These are phyloP conservation scores for Drosophila murphyi DNA, from an alignment of 1,140 invertebrate species.

Conservation along the genomic window DNA sequence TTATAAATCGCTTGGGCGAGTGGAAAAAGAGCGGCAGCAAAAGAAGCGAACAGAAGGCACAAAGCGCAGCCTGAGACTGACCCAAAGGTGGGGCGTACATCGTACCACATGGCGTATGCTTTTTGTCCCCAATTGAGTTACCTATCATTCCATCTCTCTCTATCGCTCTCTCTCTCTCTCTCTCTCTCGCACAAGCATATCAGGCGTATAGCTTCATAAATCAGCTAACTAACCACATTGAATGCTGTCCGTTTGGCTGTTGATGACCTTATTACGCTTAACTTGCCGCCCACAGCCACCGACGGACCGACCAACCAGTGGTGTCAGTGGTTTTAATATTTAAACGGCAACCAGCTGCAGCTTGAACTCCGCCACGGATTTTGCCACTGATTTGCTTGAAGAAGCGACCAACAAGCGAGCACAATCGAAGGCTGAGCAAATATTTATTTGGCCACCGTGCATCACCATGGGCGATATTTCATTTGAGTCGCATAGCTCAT, in stretches of 20 bases:
- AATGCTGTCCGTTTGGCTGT: conserved; percentile 41
- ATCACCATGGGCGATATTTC: conserved; percentile 60
- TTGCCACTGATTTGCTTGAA: conserved; percentile 63
- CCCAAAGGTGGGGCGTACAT: conserved; percentile 55
- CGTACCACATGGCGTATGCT: conserved; percentile 69
- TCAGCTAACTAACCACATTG: conserved; percentile 69
- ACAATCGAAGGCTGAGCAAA: conserved; percentile 65
- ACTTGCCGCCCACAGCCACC: conserved; percentile 37
- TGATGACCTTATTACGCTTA: conserved; percentile 75
- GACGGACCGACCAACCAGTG: conserved; percentile 1
- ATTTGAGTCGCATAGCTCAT: conserved; percentile 69
- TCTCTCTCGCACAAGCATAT: conserved; percentile 34
- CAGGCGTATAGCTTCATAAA: conserved; percentile 67
- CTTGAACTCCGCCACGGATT: conserved; percentile 14
- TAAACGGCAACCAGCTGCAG: conserved; percentile 49
- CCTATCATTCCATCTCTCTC: conserved; percentile 45
- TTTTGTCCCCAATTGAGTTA: conserved; percentile 73
- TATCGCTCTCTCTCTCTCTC: not conserved
- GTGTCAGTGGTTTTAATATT: conserved; percentile 60
- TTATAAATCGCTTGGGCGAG: conserved; percentile 76
- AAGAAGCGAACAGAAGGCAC: conserved; percentile 27
- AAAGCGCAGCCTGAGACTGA: conserved; percentile 59
- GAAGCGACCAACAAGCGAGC: conserved; percentile 1
- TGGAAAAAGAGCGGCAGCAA: conserved; percentile 22
- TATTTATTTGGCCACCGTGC: conserved; percentile 60